phyloP scores from a whole-genome alignment of 1,140 invertebrate genomes.

The Zaprionus tsacasi region DNA sequence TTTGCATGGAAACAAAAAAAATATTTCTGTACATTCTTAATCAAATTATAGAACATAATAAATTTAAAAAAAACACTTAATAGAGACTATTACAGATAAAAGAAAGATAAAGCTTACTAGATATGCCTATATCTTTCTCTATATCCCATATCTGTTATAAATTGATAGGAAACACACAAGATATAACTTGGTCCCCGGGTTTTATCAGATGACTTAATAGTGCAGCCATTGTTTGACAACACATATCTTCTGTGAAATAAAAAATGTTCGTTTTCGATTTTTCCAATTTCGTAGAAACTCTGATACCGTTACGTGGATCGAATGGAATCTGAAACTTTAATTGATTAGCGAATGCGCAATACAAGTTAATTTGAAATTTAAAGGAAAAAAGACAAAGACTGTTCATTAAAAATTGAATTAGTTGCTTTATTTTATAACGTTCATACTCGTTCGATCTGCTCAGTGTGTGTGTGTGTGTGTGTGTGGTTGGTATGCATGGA shows the following conservation, averaged over 20 bases:
- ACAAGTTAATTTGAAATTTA: background rate
- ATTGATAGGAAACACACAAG: background rate
- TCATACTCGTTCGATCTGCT: conserved; percentile 45
- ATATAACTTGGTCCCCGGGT: background rate
- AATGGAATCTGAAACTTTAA: too few relatives aligned
- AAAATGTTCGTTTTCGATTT: background rate
- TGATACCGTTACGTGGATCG: too few relatives aligned
- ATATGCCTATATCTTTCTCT: background rate
- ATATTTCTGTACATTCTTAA: too few relatives aligned
- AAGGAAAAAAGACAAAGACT: background rate
- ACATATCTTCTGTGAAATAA: background rate
- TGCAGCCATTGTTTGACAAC: background rate
- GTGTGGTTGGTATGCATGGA: conserved; percentile 8
- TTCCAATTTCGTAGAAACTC: too few relatives aligned
- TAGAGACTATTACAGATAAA: too few relatives aligned
- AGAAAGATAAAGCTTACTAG: background rate
- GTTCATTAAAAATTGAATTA: conserved; percentile 38
- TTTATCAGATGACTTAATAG: background rate
- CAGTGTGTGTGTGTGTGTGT: conserved; percentile 44
- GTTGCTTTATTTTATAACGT: conserved; percentile 49
- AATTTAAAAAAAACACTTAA: too few relatives aligned
- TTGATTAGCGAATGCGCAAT: too few relatives aligned
- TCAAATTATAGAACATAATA: too few relatives aligned
- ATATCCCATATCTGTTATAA: background rate
- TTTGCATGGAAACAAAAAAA: too few relatives aligned